Conservation (phyloP, 2,113 vertebrate species). For the Mesoclemmys tuberculata region DNA sequence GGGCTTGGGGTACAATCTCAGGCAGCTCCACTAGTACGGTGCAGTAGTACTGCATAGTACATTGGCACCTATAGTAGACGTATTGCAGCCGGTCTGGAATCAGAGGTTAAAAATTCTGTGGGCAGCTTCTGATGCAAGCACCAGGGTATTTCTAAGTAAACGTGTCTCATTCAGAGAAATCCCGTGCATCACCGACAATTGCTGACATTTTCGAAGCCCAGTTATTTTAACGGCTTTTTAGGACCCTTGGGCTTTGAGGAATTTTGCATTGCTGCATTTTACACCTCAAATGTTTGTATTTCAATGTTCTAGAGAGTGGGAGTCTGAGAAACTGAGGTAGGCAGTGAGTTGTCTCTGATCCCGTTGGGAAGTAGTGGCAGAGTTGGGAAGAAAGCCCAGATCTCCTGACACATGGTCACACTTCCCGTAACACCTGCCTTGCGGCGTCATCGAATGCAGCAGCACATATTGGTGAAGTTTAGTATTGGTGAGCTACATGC, state of each 20-base stretch:
- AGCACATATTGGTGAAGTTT: too few relatives aligned
- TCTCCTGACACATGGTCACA: background rate
- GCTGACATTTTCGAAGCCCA: background rate
- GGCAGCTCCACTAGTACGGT: background rate
- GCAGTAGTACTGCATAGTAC: fast-evolving
- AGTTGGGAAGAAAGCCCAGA: background rate
- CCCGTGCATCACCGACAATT: background rate
- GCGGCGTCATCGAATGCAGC: background rate
- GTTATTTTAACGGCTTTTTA: background rate
- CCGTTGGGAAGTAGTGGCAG: background rate
- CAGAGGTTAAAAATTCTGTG: background rate
- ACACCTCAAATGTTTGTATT: background rate
- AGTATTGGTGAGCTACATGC: too few relatives aligned
- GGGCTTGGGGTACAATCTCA: fast-evolving
- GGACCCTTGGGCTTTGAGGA: background rate
- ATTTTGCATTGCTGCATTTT: background rate
- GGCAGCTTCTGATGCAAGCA: background rate
- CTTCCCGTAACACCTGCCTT: background rate
- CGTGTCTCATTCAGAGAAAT: background rate
- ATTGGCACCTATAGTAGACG: fast-evolving
- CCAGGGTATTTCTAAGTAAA: fast-evolving
- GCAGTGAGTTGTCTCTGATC: background rate
- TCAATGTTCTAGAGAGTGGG: background rate
- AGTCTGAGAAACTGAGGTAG: background rate
- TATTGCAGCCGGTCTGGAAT: background rate